Evolutionary conservation across 64 coral and sea anemone species (phyloP).

Genomic region (Cladopsammia gracilis): DNA sequence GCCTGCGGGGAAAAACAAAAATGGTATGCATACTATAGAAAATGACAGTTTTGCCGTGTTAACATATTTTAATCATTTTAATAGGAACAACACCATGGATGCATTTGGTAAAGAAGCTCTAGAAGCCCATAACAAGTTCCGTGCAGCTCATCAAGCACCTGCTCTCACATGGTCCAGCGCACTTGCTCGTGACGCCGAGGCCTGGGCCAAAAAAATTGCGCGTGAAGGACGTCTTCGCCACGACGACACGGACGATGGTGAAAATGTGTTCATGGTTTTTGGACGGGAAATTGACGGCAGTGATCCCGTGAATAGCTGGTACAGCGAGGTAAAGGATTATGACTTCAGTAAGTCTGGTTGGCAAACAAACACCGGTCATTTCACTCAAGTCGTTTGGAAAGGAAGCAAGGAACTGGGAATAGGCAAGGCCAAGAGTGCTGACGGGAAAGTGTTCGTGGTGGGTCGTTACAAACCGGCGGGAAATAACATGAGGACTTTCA

Average conservation of each 20-base stretch:
- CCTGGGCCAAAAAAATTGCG: constrained; percentile 65
- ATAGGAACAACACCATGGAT: constrained; percentile 12
- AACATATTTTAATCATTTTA: background rate
- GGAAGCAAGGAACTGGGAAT: constrained; percentile 39
- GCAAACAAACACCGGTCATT: constrained; percentile 56
- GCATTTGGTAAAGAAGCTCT: constrained; percentile 51
- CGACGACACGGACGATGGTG: constrained; percentile 54
- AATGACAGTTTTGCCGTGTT: too few relatives aligned
- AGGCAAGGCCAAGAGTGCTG: constrained; percentile 56
- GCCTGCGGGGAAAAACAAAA: too few relatives aligned
- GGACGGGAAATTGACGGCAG: constrained; percentile 46
- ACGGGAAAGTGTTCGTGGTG: constrained; percentile 67
- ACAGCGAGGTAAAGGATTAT: constrained; percentile 69
- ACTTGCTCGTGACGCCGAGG: constrained; percentile 54
- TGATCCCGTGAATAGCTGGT: constrained; percentile 55
- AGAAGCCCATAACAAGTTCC: constrained; percentile 54
- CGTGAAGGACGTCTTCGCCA: constrained; percentile 48
- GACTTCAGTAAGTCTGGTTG: constrained; percentile 47
- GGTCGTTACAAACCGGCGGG: constrained; percentile 66
- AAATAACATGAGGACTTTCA: constrained; percentile 63
- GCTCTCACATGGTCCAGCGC: constrained; percentile 56
- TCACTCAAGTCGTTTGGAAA: constrained; percentile 63
- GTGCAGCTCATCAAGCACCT: constrained; percentile 52
- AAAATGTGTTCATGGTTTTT: constrained; percentile 58
- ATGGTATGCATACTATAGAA: too few relatives aligned